Conservation (phyloP, 2,797 vertebrate genomes). For the Platalea minor region DNA sequence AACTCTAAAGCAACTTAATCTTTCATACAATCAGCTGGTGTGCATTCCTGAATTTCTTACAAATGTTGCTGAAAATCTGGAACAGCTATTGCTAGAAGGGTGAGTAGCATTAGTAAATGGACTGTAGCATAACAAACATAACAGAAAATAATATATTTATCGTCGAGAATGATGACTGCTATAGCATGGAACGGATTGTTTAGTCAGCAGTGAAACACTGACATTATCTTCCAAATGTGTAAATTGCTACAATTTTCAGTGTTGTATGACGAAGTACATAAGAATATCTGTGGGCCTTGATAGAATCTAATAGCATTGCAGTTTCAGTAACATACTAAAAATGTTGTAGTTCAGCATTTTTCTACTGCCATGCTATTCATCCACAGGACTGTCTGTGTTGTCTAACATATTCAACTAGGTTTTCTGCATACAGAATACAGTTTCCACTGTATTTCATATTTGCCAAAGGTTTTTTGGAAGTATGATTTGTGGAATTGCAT, state of each 20-base stretch:
- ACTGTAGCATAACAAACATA: neutral
- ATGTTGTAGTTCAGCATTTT: neutral
- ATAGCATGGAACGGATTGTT: neutral
- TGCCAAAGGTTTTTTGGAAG: neutral
- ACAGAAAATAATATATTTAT: neutral
- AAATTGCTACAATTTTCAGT: neutral
- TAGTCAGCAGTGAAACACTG: neutral
- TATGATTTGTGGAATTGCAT: neutral
- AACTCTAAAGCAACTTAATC: slow-evolving; percentile 85
- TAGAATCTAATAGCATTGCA: neutral
- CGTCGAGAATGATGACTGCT: neutral
- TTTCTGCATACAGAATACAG: neutral
- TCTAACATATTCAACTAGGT: neutral
- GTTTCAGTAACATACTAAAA: neutral
- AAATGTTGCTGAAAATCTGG: slow-evolving; percentile 74
- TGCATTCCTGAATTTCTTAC: slow-evolving; percentile 78
- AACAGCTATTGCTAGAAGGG: slow-evolving; percentile 91
- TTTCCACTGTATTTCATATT: neutral
- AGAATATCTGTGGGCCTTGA: neutral
- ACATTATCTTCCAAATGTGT: neutral
- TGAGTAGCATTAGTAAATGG: slow-evolving; percentile 48
- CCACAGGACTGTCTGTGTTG: neutral
- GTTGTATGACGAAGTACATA: neutral
- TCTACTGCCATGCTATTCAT: neutral
- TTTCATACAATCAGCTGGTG: slow-evolving; percentile 89